phyloP scores from a whole-genome alignment of 2,797 vertebrate species.

The Pangasius sanitwongsei region DNA sequence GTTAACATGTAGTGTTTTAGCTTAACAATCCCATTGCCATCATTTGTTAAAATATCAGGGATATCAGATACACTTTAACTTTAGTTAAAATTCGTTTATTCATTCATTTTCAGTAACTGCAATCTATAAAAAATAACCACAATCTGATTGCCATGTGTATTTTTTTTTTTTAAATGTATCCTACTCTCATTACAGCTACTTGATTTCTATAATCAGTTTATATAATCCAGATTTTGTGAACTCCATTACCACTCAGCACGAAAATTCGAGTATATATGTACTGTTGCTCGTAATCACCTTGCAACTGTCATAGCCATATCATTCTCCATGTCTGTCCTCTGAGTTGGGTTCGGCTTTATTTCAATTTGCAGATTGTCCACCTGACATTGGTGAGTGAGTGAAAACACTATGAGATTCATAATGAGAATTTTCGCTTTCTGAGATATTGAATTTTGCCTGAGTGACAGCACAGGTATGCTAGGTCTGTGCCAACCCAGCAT shows the following conservation, averaged over 20 bases:
- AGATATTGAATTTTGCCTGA: conserved; percentile 9
- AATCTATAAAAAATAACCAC: neutral
- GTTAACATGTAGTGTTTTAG: no score
- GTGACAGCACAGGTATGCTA: neutral
- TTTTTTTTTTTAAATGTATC: neutral
- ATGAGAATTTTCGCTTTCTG: neutral
- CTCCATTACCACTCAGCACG: neutral
- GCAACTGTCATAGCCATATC: no score
- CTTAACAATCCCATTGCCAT: neutral
- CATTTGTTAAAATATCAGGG: neutral
- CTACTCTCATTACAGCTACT: neutral
- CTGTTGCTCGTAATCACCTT: neutral
- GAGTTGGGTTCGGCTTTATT: neutral
- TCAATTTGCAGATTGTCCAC: neutral
- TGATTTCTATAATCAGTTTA: neutral
- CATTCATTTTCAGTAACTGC: neutral
- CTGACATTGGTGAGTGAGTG: neutral
- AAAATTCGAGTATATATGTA: neutral
- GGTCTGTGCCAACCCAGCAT: neutral
- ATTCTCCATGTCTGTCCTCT: neutral
- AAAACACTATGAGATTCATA: neutral
- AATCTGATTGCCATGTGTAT: neutral
- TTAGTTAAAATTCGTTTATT: neutral
- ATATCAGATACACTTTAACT: neutral
- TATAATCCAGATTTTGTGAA: neutral